A percentile compares a stretch with the other conserved stretches of the same genome.
Conservation (phyloP, 2,888 invertebrate species). For the Luperina testacea region DNA sequence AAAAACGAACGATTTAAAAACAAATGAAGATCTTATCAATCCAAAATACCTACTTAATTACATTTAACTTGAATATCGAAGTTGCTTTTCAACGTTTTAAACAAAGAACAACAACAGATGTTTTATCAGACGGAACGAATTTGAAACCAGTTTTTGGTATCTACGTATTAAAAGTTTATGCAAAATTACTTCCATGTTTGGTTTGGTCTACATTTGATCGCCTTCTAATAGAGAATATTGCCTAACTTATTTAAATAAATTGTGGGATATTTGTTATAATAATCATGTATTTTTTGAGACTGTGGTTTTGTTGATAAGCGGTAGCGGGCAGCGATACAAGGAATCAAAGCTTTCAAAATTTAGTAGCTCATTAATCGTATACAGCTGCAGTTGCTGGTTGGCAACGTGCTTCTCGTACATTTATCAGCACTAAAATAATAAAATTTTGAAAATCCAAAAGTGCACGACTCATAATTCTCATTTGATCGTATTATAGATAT, state of each 20-base stretch:
- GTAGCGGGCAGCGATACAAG: constrained; percentile 12
- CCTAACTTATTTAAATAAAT: constrained; percentile 71
- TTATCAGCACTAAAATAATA: too few species aligned
- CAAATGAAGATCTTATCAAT: neutral
- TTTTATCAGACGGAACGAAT: constrained; percentile 29
- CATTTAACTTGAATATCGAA: constrained; percentile 36
- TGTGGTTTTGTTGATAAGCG: constrained; percentile 39
- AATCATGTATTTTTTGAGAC: constrained; percentile 58
- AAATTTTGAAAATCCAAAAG: too few species aligned
- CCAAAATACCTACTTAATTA: constrained; percentile 21
- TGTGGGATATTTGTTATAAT: constrained; percentile 64
- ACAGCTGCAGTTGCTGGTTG: too few species aligned
- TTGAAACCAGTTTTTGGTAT: constrained; percentile 44
- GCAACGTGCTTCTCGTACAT: too few species aligned
- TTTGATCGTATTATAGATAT: too few species aligned
- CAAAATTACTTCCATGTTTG: constrained; percentile 62
- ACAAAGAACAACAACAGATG: constrained; percentile 56
- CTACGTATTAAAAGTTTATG: constrained; percentile 44
- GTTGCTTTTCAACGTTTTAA: constrained; percentile 11
- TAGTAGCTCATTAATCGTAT: neutral
- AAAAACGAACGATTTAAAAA: neutral
- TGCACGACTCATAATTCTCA: too few species aligned
- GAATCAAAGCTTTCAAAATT: neutral
- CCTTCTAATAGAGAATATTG: constrained; percentile 61
- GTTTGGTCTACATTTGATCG: constrained; percentile 65